Percentiles rank a stretch among this genome's conserved stretches.
Conservation (phyloP, 2,888 invertebrate species). For the Laothoe populi region DNA sequence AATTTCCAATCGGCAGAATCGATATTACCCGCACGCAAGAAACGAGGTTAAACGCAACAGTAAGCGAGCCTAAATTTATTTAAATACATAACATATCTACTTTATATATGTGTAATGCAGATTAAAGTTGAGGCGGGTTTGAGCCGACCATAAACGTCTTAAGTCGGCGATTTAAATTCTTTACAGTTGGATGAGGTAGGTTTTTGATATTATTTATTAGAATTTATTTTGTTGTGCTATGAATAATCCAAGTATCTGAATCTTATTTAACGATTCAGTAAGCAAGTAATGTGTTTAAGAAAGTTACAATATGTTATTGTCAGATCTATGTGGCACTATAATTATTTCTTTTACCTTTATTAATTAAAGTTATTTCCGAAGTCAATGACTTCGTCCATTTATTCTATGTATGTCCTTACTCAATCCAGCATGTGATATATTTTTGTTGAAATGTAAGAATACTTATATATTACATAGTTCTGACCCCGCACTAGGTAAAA, state of each 20-base stretch:
- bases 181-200: background rate
- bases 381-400: too few species aligned
- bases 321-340: background rate
- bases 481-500: too few species aligned
- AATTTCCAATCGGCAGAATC: constrained; percentile 33
- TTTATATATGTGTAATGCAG: constrained; percentile 22
- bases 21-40: constrained; percentile 41
- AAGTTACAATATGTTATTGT: background rate
- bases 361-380: too few species aligned
- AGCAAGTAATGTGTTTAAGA: background rate
- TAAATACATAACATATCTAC: constrained; percentile 26
- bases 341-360: background rate
- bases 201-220: constrained; percentile 12
- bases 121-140: constrained; percentile 15
- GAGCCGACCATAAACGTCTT: constrained; percentile 10
- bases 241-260: background rate
- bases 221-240: background rate
- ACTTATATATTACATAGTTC: too few species aligned
- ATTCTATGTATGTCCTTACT: too few species aligned
- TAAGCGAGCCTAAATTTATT: constrained; percentile 22
- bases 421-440: too few species aligned
- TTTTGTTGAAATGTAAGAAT: too few species aligned
- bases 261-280: background rate
- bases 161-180: constrained; percentile 2
- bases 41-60: constrained; percentile 29